Conservation (phyloP, 2,113 vertebrate species). For the Stercorarius parasiticus region DNA sequence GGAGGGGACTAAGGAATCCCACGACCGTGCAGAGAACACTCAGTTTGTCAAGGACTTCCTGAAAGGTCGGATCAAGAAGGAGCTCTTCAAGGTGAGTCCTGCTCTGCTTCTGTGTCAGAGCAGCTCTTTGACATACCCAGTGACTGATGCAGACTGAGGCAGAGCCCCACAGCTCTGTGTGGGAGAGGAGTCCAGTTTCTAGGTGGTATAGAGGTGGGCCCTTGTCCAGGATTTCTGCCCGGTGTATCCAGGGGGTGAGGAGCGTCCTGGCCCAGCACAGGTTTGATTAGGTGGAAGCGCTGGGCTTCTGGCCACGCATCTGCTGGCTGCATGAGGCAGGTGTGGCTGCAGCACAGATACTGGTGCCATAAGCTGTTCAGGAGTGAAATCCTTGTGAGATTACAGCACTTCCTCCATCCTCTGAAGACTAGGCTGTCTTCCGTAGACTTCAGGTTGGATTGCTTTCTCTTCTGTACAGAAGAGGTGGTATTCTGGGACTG, state of each 20-base stretch:
- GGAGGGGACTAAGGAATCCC: constrained; percentile 92
- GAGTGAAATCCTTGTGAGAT: not conserved
- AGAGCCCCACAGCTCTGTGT: not conserved
- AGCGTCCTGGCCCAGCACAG: not conserved
- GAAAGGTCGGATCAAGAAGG: constrained; percentile 86
- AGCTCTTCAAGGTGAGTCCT: constrained; percentile 89
- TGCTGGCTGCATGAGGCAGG: not conserved
- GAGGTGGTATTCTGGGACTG: not conserved
- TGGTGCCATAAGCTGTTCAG: not conserved
- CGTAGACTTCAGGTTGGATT: not conserved
- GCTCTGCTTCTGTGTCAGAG: not conserved
- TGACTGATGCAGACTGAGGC: not conserved
- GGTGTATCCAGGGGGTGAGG: not conserved
- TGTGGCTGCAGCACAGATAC: not conserved
- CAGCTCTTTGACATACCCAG: not conserved
- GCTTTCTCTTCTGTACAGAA: not conserved
- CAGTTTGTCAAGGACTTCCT: constrained; percentile 97
- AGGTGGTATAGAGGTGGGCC: not conserved
- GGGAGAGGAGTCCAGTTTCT: not conserved
- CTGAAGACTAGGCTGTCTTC: not conserved
- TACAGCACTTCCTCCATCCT: no score
- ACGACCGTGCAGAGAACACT: constrained; percentile 91
- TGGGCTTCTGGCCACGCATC: not conserved
- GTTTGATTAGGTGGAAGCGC: not conserved
- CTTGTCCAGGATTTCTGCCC: not conserved